These are phyloP conservation scores for Tetrapedia diversipes DNA, from an alignment of 2,888 invertebrate species.

Conservation along the genomic window DNA sequence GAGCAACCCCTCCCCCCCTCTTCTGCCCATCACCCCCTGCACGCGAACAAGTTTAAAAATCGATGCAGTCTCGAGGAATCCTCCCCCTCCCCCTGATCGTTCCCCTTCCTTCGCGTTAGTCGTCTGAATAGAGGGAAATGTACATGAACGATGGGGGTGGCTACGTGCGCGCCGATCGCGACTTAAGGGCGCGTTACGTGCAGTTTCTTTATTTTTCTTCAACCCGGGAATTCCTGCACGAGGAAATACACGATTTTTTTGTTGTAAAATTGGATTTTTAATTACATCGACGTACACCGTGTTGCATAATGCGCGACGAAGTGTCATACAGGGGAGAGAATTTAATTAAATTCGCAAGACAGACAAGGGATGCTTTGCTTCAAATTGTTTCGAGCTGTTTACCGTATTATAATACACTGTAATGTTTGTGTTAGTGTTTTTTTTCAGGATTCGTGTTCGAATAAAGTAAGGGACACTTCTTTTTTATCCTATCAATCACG, in stretches of 20 bases:
- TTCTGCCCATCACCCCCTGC: slow-evolving; percentile 25
- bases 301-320: too few relatives aligned
- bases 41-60: slow-evolving; percentile 77
- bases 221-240: neutral
- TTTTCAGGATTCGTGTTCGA: too few relatives aligned
- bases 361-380: too few relatives aligned
- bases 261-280: too few relatives aligned
- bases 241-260: neutral
- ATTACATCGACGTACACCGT: too few relatives aligned
- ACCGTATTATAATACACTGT: too few relatives aligned
- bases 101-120: slow-evolving; percentile 42
- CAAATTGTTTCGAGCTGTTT: too few relatives aligned
- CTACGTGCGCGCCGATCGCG: slow-evolving; percentile 56
- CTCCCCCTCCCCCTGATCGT: slow-evolving; percentile 29
- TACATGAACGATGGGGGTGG: slow-evolving; percentile 58
- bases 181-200: slow-evolving; percentile 17
- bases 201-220: neutral
- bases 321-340: too few relatives aligned
- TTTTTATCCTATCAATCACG: too few relatives aligned
- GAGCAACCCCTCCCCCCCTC: slow-evolving; percentile 45
- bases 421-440: too few relatives aligned
- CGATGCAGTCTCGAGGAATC: slow-evolving; percentile 72
- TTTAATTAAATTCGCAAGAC: too few relatives aligned
- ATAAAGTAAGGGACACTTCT: too few relatives aligned
- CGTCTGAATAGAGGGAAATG: slow-evolving; percentile 66